These are phyloP conservation scores for Ictalurus furcatus DNA, from an alignment of 2,113 vertebrate genomes.

Conservation along the genomic window DNA sequence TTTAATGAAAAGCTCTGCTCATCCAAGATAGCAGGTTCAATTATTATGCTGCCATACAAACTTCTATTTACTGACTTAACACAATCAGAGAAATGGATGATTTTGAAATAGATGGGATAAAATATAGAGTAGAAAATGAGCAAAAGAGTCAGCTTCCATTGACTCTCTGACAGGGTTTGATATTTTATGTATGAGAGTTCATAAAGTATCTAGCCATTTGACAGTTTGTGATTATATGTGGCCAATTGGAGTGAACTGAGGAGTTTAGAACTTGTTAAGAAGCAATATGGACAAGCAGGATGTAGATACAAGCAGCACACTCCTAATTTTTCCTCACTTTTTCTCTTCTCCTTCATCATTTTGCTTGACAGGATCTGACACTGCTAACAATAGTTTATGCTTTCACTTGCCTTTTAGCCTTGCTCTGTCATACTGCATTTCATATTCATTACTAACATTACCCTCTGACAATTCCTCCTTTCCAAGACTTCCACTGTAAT, in stretches of 20 bases:
- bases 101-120: conserved; percentile 14
- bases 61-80: conserved; percentile 45
- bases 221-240: conserved; percentile 61
- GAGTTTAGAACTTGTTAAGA: conserved; percentile 38
- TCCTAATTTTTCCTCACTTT: conserved; percentile 21
- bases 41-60: conserved; percentile 54
- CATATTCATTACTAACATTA: not conserved
- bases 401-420: conserved; percentile 15
- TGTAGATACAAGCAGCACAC: conserved; percentile 25
- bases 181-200: conserved; percentile 60
- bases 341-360: conserved; percentile 8
- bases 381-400: conserved; percentile 23
- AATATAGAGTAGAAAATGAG: conserved; percentile 27
- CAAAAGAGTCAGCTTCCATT: conserved; percentile 19
- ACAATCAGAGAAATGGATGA: conserved; percentile 24
- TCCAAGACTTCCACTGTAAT: not conserved
- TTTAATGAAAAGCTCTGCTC: conserved; percentile 59
- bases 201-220: conserved; percentile 27
- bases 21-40: conserved; percentile 51
- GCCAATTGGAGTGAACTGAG: conserved; percentile 55
- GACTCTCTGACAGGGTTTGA: conserved; percentile 17
- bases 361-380: not conserved
- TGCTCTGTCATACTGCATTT: not conserved
- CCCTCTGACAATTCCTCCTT: not conserved
- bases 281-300: not conserved